These are phyloP conservation scores for Xestia rhomboidea DNA, from an alignment of 2,888 invertebrate species.

Conservation along the genomic window DNA sequence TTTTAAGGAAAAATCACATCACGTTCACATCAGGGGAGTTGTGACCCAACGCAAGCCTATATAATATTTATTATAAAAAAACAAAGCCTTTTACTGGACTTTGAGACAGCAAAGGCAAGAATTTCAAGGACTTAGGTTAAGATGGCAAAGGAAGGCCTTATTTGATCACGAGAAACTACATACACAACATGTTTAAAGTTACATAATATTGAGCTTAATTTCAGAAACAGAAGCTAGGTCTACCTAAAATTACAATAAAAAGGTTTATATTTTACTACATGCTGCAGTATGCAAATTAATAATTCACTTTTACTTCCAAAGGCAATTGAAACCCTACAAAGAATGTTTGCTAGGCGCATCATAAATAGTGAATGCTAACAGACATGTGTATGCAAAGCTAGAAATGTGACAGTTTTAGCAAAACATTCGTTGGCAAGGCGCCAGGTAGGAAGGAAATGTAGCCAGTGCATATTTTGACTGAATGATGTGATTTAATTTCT, in stretches of 20 bases:
- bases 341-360: conserved; percentile 15
- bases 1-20: background rate
- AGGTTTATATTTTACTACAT: background rate
- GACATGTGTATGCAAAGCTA: conserved; percentile 21
- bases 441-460: conserved; percentile 49
- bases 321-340: conserved; percentile 29
- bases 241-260: background rate
- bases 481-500: conserved; percentile 40
- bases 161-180: background rate
- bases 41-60: too few species aligned
- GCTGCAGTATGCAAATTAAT: background rate
- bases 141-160: background rate
- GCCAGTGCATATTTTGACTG: conserved; percentile 24
- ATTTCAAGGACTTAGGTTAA: background rate
- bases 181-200: background rate
- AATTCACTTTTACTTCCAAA: conserved; percentile 29
- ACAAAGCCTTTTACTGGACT: background rate
- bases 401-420: conserved; percentile 54
- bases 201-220: background rate
- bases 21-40: too few species aligned
- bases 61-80: too few species aligned
- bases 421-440: conserved; percentile 35
- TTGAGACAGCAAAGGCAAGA: background rate
- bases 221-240: too few species aligned
- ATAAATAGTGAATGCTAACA: conserved; percentile 42